Conservation (phyloP, 2,888 invertebrate genomes). For the Arenicola marina region DNA sequence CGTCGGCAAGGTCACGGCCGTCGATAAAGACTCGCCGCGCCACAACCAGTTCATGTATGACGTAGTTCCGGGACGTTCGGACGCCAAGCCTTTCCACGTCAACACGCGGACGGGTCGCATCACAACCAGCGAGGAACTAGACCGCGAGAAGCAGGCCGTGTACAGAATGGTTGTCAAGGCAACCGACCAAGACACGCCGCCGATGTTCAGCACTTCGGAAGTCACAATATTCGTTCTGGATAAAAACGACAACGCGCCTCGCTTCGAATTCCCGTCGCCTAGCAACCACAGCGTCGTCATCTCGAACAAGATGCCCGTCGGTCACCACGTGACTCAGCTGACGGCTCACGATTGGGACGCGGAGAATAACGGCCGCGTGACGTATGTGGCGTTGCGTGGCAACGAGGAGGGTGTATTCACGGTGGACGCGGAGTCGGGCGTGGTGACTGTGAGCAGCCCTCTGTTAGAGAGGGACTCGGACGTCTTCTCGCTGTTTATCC, state of each 20-base stretch:
- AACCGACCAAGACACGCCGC: conserved; percentile 10
- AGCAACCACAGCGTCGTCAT: conserved; percentile 21
- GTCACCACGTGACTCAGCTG: conserved; percentile 11
- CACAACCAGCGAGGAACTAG: conserved; percentile 17
- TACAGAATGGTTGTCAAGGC: conserved; percentile 24
- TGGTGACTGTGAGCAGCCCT: neutral
- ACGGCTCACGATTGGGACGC: conserved; percentile 19
- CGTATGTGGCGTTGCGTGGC: conserved; percentile 12
- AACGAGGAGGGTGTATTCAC: conserved; percentile 8
- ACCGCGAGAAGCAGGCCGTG: conserved; percentile 19
- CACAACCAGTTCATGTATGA: conserved; percentile 9
- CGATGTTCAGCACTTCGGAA: conserved; percentile 14
- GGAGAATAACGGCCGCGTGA: conserved; percentile 15
- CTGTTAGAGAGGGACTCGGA: neutral
- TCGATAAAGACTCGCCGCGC: conserved; percentile 13
- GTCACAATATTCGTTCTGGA: conserved; percentile 27
- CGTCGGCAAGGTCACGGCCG: conserved; percentile 15
- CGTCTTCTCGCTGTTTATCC: neutral
- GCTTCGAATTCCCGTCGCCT: conserved; percentile 19
- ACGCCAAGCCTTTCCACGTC: conserved; percentile 5
- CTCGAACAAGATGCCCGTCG: conserved; percentile 16
- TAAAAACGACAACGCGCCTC: conserved; percentile 30
- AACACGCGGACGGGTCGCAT: conserved; percentile 16
- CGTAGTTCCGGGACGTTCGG: neutral
- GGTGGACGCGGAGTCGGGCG: neutral